A percentile compares a stretch with the other conserved stretches of the same genome.
These are phyloP conservation scores for Homarus gammarus DNA, from an alignment of 2,888 invertebrate genomes.

Conservation along the genomic window DNA sequence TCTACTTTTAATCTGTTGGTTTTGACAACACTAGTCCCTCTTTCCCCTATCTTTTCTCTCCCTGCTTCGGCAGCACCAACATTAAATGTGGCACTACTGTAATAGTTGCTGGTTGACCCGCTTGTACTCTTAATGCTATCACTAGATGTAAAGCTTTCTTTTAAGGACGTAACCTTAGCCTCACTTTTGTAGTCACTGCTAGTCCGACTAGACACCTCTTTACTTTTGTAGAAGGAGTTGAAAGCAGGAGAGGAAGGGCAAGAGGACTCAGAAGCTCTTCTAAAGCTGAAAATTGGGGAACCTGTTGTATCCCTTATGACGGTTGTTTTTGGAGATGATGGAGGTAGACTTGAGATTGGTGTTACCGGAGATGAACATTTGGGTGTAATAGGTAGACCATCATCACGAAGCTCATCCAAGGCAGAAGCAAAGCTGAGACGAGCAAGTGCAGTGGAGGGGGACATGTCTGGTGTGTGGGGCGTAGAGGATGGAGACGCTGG, in stretches of 20 bases:
- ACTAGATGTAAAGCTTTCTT: slow-evolving; percentile 61
- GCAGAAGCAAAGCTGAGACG: slow-evolving; percentile 78
- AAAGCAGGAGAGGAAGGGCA: slow-evolving; percentile 58
- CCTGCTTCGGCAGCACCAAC: slow-evolving; percentile 35
- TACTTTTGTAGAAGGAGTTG: slow-evolving; percentile 53
- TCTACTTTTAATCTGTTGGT: slow-evolving; percentile 12
- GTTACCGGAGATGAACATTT: slow-evolving; percentile 36
- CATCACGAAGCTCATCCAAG: slow-evolving; percentile 54
- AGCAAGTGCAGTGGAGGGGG: slow-evolving; percentile 79
- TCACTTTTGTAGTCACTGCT: slow-evolving; percentile 60
- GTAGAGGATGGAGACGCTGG: slow-evolving; percentile 77
- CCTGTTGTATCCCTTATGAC: slow-evolving; percentile 31
- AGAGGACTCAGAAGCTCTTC: slow-evolving; percentile 32
- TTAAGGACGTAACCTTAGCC: slow-evolving; percentile 46
- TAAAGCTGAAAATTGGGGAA: slow-evolving; percentile 42
- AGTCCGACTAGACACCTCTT: slow-evolving; percentile 65
- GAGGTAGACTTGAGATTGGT: slow-evolving; percentile 41
- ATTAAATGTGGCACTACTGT: slow-evolving; percentile 60
- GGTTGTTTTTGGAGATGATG: slow-evolving; percentile 38
- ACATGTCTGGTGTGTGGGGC: slow-evolving; percentile 77
- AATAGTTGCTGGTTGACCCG: slow-evolving; percentile 50
- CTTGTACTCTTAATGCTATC: slow-evolving; percentile 59
- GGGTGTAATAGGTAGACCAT: slow-evolving; percentile 52
- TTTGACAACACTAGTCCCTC: neutral
- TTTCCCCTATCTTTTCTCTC: slow-evolving; percentile 12